Base-by-base conservation (phyloP, 2,113 vertebrate species). In the Gopherus flavomarginatus region DNA sequence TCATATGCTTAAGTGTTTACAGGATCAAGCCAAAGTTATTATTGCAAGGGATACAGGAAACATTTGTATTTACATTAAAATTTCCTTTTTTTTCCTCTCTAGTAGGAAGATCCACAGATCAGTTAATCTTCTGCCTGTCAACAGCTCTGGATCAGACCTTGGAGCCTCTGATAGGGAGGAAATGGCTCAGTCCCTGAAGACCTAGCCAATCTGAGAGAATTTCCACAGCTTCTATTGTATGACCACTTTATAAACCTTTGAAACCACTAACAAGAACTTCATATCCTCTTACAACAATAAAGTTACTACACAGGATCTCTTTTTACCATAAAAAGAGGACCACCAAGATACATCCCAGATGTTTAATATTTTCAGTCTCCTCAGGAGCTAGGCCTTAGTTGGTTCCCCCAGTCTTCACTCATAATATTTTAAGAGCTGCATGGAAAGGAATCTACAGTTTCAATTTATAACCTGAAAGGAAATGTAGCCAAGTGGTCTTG, bases 91-190 rank as follows among this genome's bases (percentile, higher is more conserved):
- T 75, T 4, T 1, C 27, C 26, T 11, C 27, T 57, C 54, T 44
- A 86, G n/a, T 10, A 86, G n/a, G 54, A 87, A 83, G 31, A 5
- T 89, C 27, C 12, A 82, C 0, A 0, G 12, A 9, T 56, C 31
- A 95, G 89, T 0, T 0, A 24, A 93, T 77, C 85, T 90, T 94
- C 52, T 72, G 85, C 54, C 29, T 95, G 69, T 82, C 72, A 69
- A 21, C 5, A 95, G 52, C 54, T 94, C 90, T 92, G 83, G 88
- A 96, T 31, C 83, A 93, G 88, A n/a, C 22, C 9, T 81, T 26
- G 24, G n/a, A 89, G 22, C 56, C 75, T 85, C 3, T 38, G 59
- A 59, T 27, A 87, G 6, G 6, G 2, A 11, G 14, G 10, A 81
- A 92, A 92, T 47, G 5, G 26, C 10, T 87, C 14, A 35, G 59